These are phyloP conservation scores for Hippolais icterina DNA, from an alignment of 2,113 vertebrate genomes.

Conservation along the genomic window DNA sequence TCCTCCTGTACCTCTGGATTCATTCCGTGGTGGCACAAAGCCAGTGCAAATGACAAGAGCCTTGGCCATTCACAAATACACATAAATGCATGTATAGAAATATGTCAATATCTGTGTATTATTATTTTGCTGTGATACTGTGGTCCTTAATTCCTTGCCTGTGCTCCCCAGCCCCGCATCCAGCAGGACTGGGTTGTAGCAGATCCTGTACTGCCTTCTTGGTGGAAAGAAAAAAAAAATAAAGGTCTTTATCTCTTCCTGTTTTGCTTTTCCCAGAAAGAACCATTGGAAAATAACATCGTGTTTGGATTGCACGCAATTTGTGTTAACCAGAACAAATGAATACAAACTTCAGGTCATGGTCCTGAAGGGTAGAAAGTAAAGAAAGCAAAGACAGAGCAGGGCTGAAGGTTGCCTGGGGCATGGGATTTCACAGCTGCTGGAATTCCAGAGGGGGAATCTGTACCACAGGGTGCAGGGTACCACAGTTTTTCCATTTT, in stretches of 20 bases:
- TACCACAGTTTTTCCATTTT: neutral
- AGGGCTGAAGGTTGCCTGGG: neutral
- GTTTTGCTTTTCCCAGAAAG: neutral
- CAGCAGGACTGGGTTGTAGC: neutral
- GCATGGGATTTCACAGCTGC: neutral
- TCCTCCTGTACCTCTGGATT: neutral
- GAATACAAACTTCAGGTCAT: conserved; percentile 2
- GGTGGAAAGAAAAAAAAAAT: neutral
- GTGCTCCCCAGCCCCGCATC: neutral
- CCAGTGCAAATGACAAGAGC: neutral
- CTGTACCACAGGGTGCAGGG: neutral
- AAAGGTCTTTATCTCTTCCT: neutral
- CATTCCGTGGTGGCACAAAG: neutral
- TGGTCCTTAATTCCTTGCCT: neutral
- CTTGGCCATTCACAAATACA: neutral
- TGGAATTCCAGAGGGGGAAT: neutral
- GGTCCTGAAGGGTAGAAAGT: neutral
- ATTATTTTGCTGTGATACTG: neutral
- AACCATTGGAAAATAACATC: neutral
- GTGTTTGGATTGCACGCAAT: neutral
- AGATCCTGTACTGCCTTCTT: neutral
- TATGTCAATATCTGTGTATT: neutral
- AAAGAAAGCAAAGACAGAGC: neutral
- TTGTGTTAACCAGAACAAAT: conserved; percentile 32
- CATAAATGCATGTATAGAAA: neutral